Conservation (phyloP, 2,797 vertebrate species). For the Oophaga sylvatica region DNA sequence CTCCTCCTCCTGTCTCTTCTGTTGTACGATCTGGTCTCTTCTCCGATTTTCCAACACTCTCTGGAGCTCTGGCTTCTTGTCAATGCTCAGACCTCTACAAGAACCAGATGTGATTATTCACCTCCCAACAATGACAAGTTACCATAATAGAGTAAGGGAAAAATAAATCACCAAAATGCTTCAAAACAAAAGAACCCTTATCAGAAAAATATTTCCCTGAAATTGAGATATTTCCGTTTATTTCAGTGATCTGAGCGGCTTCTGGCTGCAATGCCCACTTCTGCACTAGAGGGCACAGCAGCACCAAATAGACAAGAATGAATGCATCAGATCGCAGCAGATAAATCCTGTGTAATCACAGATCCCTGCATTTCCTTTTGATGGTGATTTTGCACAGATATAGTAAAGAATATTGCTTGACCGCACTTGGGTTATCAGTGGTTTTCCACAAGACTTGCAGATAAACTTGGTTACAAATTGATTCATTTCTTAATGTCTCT, state of each 20-base stretch:
- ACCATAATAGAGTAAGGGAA: neutral
- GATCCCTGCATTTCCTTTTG: neutral
- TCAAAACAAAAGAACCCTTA: neutral
- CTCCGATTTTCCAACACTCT: conserved; percentile 89
- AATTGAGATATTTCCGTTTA: neutral
- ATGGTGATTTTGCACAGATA: neutral
- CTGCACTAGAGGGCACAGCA: conserved; percentile 30
- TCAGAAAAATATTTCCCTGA: neutral
- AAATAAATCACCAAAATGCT: neutral
- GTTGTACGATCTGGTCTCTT: conserved; percentile 86
- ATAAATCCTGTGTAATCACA: neutral
- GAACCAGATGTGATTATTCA: conserved; percentile 9
- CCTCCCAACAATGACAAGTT: neutral
- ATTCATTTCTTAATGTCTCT: too few relatives aligned
- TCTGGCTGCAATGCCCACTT: neutral
- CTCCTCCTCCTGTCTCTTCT: conserved; percentile 89
- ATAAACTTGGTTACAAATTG: too few relatives aligned
- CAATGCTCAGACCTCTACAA: conserved; percentile 76
- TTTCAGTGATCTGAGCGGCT: neutral
- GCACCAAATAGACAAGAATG: neutral
- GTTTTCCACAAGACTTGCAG: too few relatives aligned
- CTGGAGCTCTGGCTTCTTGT: conserved; percentile 91
- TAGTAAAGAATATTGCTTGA: neutral
- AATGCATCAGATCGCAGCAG: neutral
- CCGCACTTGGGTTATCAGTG: too few relatives aligned